Percentiles rank a stretch among this genome's conserved stretches.
phyloP scores from a whole-genome alignment of 2,888 invertebrate genomes.

The Pseudococcus viburni region DNA sequence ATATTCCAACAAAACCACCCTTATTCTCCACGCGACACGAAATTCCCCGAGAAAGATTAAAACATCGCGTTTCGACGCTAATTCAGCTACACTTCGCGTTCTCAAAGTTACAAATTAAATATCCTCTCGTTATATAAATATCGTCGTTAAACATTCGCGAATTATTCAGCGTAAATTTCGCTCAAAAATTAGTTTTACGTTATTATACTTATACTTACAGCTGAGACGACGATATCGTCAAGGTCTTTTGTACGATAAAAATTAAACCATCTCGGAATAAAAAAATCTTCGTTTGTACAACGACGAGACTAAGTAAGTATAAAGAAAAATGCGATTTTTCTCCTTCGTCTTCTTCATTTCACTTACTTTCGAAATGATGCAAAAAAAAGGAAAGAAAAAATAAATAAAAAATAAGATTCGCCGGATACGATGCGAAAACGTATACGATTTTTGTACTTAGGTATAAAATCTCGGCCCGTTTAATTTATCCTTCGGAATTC shows the following conservation, averaged over 20 bases:
- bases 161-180: neutral
- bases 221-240: neutral
- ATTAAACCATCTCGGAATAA: neutral
- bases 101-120: neutral
- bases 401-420: slow-evolving; percentile 19
- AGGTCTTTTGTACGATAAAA: slow-evolving; percentile 24
- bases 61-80: too few species aligned
- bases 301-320: neutral
- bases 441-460: neutral
- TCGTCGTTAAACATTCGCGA: neutral
- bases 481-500: slow-evolving; percentile 34
- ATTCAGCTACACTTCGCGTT: neutral
- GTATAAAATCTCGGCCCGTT: neutral
- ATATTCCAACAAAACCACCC: too few species aligned
- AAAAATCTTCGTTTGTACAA: neutral
- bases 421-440: neutral
- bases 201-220: neutral
- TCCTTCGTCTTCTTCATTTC: neutral
- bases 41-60: too few species aligned
- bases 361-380: neutral
- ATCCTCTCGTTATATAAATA: neutral
- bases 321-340: neutral
- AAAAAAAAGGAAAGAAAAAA: neutral
- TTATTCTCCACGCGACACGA: too few species aligned
- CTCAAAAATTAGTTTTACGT: neutral